A percentile compares a stretch with the other conserved stretches of the same genome.
Evolutionary conservation across 1,140 invertebrate genomes (phyloP).

Genomic region (Drosophila littoralis): DNA sequence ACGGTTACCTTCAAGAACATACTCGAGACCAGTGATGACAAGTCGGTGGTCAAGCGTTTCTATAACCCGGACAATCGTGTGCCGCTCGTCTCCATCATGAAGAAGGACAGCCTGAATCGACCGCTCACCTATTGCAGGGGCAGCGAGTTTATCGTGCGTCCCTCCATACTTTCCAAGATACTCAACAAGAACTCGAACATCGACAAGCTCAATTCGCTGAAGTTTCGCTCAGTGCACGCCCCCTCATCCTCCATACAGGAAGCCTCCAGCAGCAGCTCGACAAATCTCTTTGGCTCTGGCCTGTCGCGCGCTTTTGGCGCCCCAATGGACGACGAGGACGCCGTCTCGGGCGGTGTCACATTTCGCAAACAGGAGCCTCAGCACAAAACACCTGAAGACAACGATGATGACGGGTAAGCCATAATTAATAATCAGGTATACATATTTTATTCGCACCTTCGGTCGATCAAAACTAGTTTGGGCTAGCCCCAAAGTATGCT

Average conservation of each 20-base stretch:
- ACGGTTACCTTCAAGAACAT: slow-evolving; percentile 84
- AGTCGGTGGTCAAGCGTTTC: slow-evolving; percentile 79
- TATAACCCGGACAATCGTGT: slow-evolving; percentile 81
- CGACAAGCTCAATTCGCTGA: slow-evolving; percentile 83
- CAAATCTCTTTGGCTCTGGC: slow-evolving; percentile 85
- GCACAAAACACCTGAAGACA: slow-evolving; percentile 22
- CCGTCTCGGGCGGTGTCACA: slow-evolving; percentile 63
- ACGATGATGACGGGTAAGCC: slow-evolving; percentile 50
- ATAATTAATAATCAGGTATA: slow-evolving; percentile 6
- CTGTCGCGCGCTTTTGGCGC: slow-evolving; percentile 86
- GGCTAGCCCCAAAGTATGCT: slow-evolving; percentile 9
- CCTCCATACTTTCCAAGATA: slow-evolving; percentile 82
- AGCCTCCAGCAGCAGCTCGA: slow-evolving; percentile 9
- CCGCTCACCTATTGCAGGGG: slow-evolving; percentile 64
- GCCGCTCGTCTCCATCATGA: slow-evolving; percentile 82
- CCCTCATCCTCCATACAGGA: slow-evolving; percentile 15
- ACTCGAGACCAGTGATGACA: slow-evolving; percentile 83
- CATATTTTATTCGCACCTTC: not conserved
- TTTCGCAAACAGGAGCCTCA: slow-evolving; percentile 58
- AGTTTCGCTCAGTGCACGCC: slow-evolving; percentile 68
- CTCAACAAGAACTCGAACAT: slow-evolving; percentile 84
- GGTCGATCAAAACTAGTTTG: not conserved
- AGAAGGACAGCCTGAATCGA: slow-evolving; percentile 80
- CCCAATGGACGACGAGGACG: slow-evolving; percentile 76
- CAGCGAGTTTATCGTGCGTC: slow-evolving; percentile 81